Evolutionary conservation across 92 coral and sea anemone species (phyloP).

Genomic region (Porites divaricata): DNA sequence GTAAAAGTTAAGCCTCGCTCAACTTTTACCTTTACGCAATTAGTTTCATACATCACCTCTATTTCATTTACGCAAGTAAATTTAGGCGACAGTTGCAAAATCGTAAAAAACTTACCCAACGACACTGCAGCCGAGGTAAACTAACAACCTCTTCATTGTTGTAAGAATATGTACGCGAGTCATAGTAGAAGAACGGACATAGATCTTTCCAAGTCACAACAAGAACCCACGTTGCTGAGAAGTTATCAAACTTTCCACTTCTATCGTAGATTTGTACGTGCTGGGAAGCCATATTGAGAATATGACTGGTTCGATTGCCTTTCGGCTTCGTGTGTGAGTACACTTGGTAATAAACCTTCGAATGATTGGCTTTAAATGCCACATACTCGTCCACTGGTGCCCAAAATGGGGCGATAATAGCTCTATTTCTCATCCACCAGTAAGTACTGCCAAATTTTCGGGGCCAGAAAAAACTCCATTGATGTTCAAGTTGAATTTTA

Average conservation of each 20-base stretch:
- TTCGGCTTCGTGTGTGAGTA: background rate
- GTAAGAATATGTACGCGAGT: background rate
- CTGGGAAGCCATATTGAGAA: background rate
- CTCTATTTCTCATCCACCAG: conserved; percentile 21
- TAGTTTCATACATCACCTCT: background rate
- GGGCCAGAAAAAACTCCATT: conserved; percentile 37
- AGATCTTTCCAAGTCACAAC: conserved; percentile 3
- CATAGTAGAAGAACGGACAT: background rate
- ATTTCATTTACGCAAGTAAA: too few relatives aligned
- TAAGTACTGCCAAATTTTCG: conserved; percentile 43
- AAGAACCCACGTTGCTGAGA: background rate
- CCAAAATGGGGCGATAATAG: conserved; percentile 53
- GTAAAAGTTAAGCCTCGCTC: too few relatives aligned
- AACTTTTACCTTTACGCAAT: too few relatives aligned
- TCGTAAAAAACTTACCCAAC: background rate
- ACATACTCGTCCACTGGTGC: conserved; percentile 1
- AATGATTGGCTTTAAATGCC: background rate
- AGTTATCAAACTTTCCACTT: background rate
- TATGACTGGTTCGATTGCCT: background rate
- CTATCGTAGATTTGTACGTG: background rate
- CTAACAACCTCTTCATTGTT: background rate
- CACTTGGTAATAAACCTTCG: background rate
- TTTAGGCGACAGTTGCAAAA: too few relatives aligned
- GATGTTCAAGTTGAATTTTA: background rate
- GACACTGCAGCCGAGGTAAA: background rate